Conservation (phyloP, 92 coral and sea anemone genomes). For the Epizoanthus stellaris region DNA sequence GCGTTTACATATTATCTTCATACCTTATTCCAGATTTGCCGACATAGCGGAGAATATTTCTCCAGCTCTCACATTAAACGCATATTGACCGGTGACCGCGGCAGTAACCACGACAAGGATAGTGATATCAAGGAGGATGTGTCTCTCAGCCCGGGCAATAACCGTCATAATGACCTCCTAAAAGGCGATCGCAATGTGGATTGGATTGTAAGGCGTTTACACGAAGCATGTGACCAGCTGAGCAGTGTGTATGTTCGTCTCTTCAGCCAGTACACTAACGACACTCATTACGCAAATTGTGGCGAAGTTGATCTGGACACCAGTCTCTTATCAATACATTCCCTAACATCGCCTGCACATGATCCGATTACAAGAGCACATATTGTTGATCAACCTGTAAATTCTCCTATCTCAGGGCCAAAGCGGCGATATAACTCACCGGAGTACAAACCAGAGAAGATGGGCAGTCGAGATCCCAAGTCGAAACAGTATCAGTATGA, state of each 20-base stretch:
- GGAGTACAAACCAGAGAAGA: conserved; percentile 69
- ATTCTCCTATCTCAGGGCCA: conserved; percentile 60
- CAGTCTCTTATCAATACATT: conserved; percentile 78
- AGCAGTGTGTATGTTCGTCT: conserved; percentile 97
- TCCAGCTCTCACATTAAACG: conserved; percentile 96
- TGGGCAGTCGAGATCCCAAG: conserved; percentile 62
- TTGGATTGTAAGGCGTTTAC: conserved; percentile 94
- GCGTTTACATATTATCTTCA: conserved; percentile 95
- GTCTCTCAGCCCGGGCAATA: conserved; percentile 53
- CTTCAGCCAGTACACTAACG: conserved; percentile 81
- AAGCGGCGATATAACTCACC: conserved; percentile 71
- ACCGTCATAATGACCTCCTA: conserved; percentile 83
- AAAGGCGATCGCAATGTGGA: conserved; percentile 93
- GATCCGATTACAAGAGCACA: conserved; percentile 62
- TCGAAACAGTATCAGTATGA: conserved; percentile 72
- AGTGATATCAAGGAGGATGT: conserved; percentile 68
- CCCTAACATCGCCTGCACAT: conserved; percentile 92
- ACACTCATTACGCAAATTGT: conserved; percentile 55
- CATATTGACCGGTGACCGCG: conserved; percentile 94
- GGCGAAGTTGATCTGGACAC: conserved; percentile 71
- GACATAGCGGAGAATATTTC: conserved; percentile 96
- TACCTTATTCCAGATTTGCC: conserved; percentile 96
- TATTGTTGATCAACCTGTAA: conserved; percentile 67
- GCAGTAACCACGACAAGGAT: conserved; percentile 67
- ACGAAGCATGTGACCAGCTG: conserved; percentile 96